Evolutionary conservation across 2,888 invertebrate genomes (phyloP).

Genomic region (Bugulina stolonifera): DNA sequence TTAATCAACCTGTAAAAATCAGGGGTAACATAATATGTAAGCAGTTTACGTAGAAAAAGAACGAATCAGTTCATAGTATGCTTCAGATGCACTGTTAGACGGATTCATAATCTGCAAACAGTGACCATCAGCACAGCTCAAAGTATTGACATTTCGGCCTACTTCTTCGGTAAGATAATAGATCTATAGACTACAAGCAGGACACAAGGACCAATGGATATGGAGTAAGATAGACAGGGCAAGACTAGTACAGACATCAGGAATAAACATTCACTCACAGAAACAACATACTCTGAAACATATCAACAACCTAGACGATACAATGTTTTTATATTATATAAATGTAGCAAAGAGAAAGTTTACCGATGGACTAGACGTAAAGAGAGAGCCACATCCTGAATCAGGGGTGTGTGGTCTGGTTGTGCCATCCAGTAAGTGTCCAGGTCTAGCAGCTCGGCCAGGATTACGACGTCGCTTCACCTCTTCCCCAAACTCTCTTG

Average conservation of each 20-base stretch:
- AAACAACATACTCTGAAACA: too few relatives aligned
- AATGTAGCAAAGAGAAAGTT: not conserved
- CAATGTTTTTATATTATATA: not conserved
- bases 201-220: too few relatives aligned
- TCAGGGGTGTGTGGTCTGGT: slow-evolving; percentile 13
- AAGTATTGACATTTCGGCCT: too few relatives aligned
- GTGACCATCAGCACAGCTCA: too few relatives aligned
- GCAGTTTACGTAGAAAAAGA: not conserved
- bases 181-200: too few relatives aligned
- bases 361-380: not conserved
- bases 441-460: slow-evolving; percentile 16
- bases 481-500: not conserved
- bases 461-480: not conserved
- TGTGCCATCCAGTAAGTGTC: not conserved
- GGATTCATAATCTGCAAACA: too few relatives aligned
- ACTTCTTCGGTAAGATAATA: too few relatives aligned
- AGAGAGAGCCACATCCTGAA: not conserved
- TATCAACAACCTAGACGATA: not conserved
- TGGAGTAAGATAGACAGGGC: too few relatives aligned
- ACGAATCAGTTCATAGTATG: too few relatives aligned
- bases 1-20: not conserved
- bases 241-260: too few relatives aligned
- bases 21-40: not conserved
- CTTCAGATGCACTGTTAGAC: too few relatives aligned
- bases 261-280: too few relatives aligned